phyloP scores from a whole-genome alignment of 2,888 invertebrate species.

The Caenorhabditis macrosperma region DNA sequence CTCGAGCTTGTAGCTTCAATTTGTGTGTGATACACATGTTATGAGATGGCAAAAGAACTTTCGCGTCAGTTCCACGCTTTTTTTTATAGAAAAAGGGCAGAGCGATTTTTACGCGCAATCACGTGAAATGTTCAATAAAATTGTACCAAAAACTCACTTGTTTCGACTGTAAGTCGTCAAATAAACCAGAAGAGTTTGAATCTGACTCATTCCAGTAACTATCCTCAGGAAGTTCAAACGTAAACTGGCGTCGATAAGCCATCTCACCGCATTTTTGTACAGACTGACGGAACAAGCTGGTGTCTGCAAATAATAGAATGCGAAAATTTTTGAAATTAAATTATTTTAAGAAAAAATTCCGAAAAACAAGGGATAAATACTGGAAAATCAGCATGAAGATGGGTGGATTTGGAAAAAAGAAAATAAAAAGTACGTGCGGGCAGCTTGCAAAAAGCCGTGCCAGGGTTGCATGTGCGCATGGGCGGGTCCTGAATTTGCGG shows the following conservation, averaged over 20 bases:
- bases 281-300: neutral
- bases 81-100: neutral
- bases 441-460: constrained; percentile 30
- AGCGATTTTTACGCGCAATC: constrained; percentile 13
- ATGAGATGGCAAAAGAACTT: neutral
- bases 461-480: constrained; percentile 10
- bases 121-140: constrained; percentile 11
- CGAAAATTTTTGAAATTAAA: neutral
- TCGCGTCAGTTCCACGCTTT: neutral
- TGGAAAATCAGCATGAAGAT: neutral
- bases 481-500: constrained; percentile 11
- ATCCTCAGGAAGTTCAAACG: constrained; percentile 77
- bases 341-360: neutral
- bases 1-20: constrained; percentile 64
- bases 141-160: constrained; percentile 54
- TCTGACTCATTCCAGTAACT: constrained; percentile 74
- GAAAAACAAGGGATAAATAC: neutral
- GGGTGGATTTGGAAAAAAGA: too few relatives aligned
- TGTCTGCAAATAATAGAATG: neutral
- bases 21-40: constrained; percentile 43
- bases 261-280: constrained; percentile 48
- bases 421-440: constrained; percentile 18
- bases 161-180: constrained; percentile 71
- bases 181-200: constrained; percentile 63
- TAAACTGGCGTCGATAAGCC: constrained; percentile 72